Conservation (phyloP, 2,113 vertebrate genomes). For the Drymodes brunneopygia region DNA sequence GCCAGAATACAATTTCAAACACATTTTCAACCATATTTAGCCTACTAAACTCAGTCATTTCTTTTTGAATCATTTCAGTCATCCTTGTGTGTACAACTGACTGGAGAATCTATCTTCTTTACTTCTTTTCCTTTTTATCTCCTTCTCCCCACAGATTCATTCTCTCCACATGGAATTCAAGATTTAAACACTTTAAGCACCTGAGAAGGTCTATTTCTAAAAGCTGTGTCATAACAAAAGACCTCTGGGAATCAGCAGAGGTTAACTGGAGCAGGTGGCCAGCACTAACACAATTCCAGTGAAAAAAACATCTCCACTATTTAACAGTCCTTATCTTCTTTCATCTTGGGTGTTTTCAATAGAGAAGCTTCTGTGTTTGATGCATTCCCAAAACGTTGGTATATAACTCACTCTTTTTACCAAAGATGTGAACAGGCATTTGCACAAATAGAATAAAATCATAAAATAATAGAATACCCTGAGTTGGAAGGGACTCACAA, state of each 20-base stretch:
- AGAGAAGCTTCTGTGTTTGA: neutral
- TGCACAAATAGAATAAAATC: neutral
- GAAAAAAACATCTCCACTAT: neutral
- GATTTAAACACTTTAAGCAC: neutral
- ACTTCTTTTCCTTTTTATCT: neutral
- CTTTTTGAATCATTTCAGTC: neutral
- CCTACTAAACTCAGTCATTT: neutral
- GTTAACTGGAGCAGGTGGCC: neutral
- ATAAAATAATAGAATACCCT: neutral
- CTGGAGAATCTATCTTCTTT: neutral
- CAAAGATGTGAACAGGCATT: fast-evolving
- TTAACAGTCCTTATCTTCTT: neutral
- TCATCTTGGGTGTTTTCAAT: neutral
- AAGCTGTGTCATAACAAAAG: neutral
- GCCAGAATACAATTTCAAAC: neutral
- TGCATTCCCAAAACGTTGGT: neutral
- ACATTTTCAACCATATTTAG: neutral
- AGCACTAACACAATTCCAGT: neutral
- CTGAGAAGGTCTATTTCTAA: neutral
- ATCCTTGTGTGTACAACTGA: neutral
- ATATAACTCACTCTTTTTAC: neutral
- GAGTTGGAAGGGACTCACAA: neutral
- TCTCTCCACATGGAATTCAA: neutral
- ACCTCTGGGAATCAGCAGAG: neutral
- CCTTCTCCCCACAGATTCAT: neutral